Conservation (phyloP, 1,140 invertebrate species). For the Grapholita molesta region DNA sequence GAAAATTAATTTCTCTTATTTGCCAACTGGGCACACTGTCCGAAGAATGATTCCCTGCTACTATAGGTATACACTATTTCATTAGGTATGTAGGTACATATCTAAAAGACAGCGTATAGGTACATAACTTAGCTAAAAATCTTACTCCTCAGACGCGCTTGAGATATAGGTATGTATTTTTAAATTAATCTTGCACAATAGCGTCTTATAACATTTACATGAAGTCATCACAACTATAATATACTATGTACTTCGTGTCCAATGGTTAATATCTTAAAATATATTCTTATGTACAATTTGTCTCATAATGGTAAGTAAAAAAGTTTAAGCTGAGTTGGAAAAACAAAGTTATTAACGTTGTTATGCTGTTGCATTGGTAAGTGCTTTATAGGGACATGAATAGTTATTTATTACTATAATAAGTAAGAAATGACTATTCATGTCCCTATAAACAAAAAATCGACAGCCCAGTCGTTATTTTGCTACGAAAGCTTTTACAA, state of each 20-base stretch:
- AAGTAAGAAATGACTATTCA: background rate
- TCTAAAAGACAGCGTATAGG: too few species aligned
- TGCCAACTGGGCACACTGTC: too few species aligned
- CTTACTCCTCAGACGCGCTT: too few species aligned
- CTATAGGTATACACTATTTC: too few species aligned
- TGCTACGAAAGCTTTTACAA: conserved; percentile 75
- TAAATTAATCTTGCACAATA: background rate
- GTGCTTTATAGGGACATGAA: background rate
- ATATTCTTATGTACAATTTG: too few species aligned
- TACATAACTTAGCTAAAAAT: too few species aligned
- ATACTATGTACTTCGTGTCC: too few species aligned
- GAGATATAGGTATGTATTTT: too few species aligned
- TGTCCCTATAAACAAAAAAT: background rate
- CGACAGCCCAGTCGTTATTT: background rate
- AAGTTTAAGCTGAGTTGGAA: background rate
- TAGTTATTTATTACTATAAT: background rate
- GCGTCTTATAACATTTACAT: background rate
- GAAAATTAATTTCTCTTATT: background rate
- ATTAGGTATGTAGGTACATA: too few species aligned
- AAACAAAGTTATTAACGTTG: too few species aligned
- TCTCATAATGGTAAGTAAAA: background rate
- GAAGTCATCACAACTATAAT: background rate
- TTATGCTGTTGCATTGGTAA: too few species aligned
- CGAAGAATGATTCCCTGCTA: too few species aligned
- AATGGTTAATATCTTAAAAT: background rate